These are phyloP conservation scores for Sorex maritimensis DNA, from an alignment of 2,797 vertebrate genomes.

Conservation along the genomic window DNA sequence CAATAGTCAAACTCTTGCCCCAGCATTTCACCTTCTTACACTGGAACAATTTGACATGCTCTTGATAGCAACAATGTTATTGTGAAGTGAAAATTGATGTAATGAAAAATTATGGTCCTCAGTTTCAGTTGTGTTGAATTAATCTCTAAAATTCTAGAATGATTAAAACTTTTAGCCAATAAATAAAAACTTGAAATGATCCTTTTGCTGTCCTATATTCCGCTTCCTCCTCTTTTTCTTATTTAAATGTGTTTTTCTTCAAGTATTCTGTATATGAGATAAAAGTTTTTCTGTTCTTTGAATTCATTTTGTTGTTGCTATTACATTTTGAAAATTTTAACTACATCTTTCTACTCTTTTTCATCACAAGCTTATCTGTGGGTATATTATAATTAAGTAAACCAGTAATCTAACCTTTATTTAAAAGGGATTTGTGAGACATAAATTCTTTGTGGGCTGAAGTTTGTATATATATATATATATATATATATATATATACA, in stretches of 20 bases:
- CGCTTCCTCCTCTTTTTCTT: not conserved
- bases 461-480: not conserved
- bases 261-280: constrained; percentile 22
- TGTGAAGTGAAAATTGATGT: not conserved
- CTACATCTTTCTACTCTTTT: constrained; percentile 38
- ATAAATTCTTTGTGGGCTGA: constrained; percentile 39
- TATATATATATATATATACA: too few species aligned
- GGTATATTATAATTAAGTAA: not conserved
- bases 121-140: constrained; percentile 45
- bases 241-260: constrained; percentile 9
- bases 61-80: constrained; percentile 5
- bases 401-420: constrained; percentile 9
- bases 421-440: constrained; percentile 23
- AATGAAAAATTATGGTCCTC: constrained; percentile 25
- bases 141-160: constrained; percentile 65
- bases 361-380: not conserved
- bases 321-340: constrained; percentile 56
- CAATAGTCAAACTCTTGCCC: not conserved
- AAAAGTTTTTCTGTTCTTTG: constrained; percentile 8
- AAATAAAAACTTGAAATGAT: not conserved
- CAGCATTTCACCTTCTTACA: not conserved
- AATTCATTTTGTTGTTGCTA: constrained; percentile 45
- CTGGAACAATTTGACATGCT: not conserved
- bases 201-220: not conserved
- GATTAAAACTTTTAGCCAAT: constrained; percentile 4